phyloP scores from a whole-genome alignment of 2,888 invertebrate species.

The Apeira syringaria region DNA sequence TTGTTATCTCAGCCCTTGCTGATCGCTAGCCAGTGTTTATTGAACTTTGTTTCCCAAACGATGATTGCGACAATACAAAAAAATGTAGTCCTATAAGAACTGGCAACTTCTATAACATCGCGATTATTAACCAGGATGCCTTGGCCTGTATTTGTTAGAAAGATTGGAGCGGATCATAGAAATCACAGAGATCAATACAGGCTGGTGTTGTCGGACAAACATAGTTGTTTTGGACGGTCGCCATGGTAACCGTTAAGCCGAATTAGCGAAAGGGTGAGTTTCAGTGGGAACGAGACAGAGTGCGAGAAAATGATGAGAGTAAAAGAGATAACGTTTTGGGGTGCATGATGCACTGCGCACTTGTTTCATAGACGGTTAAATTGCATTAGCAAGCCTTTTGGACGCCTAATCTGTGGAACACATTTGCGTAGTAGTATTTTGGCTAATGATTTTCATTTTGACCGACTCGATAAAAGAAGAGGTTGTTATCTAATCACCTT shows the following conservation, averaged over 20 bases:
- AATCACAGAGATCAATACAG: constrained; percentile 48
- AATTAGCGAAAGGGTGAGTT: constrained; percentile 63
- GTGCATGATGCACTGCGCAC: constrained; percentile 63
- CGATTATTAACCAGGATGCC: constrained; percentile 9
- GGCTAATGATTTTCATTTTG: not conserved
- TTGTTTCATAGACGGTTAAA: constrained; percentile 63
- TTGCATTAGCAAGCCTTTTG: constrained; percentile 69
- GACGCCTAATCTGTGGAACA: constrained; percentile 40
- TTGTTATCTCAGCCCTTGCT: constrained; percentile 30
- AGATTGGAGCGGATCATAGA: constrained; percentile 24
- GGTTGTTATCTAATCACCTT: too few relatives aligned
- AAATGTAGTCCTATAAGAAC: constrained; percentile 1
- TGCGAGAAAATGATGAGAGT: constrained; percentile 21
- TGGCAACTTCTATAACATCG: constrained; percentile 1
- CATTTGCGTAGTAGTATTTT: constrained; percentile 6
- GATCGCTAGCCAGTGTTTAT: constrained; percentile 38
- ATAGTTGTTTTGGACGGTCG: constrained; percentile 69
- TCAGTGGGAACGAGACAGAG: constrained; percentile 39
- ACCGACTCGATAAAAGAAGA: too few relatives aligned
- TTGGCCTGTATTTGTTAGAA: constrained; percentile 8
- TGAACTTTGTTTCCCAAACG: constrained; percentile 41
- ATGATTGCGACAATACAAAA: constrained; percentile 1
- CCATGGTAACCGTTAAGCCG: constrained; percentile 67
- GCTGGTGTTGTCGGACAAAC: constrained; percentile 49
- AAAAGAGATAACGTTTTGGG: constrained; percentile 46